phyloP scores from a whole-genome alignment of 2,888 invertebrate genomes.

The Hypena proboscidalis region DNA sequence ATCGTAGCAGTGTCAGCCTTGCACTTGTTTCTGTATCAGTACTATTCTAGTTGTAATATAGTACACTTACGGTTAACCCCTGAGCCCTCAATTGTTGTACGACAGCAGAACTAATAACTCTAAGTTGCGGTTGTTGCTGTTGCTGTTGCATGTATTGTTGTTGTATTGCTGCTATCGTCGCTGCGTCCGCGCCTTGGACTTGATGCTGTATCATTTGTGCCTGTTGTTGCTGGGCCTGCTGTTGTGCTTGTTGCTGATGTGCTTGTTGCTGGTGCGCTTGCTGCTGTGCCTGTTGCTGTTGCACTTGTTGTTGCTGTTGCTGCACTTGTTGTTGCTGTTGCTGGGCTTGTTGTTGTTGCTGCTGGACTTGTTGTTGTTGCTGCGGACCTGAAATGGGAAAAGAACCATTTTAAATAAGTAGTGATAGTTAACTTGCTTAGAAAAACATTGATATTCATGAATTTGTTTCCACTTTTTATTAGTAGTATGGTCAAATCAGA shows the following conservation, averaged over 20 bases:
- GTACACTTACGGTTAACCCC: slow-evolving; percentile 73
- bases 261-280: slow-evolving; percentile 47
- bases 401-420: too few species aligned
- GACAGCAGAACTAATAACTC: slow-evolving; percentile 85
- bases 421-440: too few species aligned
- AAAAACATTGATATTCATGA: too few species aligned
- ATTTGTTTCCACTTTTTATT: too few species aligned
- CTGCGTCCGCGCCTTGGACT: slow-evolving; percentile 72
- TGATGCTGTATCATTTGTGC: slow-evolving; percentile 73
- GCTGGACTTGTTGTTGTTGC: slow-evolving; percentile 55
- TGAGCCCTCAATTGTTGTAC: slow-evolving; percentile 86
- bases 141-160: slow-evolving; percentile 80
- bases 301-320: slow-evolving; percentile 56
- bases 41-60: not conserved
- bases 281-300: slow-evolving; percentile 37
- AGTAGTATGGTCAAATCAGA: too few species aligned
- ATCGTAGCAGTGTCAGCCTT: too few species aligned
- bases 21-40: too few species aligned
- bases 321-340: slow-evolving; percentile 45
- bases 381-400: slow-evolving; percentile 38
- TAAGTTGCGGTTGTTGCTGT: slow-evolving; percentile 82
- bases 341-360: slow-evolving; percentile 59
- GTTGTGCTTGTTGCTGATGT: slow-evolving; percentile 51
- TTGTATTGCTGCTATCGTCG: slow-evolving; percentile 78
- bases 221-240: slow-evolving; percentile 54